Percentiles rank a stretch among this genome's conserved stretches.
Evolutionary conservation across 2,797 vertebrate genomes (phyloP).

Genomic region (Paramormyrops hopkinsi): DNA sequence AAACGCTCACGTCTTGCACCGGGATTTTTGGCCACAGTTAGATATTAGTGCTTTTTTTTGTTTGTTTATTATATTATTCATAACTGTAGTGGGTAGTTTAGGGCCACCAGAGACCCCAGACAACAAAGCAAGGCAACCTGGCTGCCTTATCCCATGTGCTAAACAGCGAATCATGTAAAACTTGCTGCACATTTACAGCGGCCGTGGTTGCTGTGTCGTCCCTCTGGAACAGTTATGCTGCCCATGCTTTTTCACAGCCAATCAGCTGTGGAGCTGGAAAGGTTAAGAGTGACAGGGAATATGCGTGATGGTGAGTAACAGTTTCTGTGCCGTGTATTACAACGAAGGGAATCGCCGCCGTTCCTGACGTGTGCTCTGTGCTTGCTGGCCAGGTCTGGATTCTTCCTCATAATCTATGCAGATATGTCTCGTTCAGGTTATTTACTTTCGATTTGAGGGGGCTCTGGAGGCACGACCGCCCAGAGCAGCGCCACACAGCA

Average conservation of each 20-base stretch:
- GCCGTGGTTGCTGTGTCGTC: background rate
- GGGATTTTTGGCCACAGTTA: background rate
- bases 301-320: background rate
- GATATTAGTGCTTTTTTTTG: background rate
- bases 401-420: conserved; percentile 37
- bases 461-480: conserved; percentile 30
- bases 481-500: conserved; percentile 30
- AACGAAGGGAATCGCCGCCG: conserved; percentile 27
- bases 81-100: background rate
- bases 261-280: background rate
- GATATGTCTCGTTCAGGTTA: conserved; percentile 39
- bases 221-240: background rate
- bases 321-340: conserved; percentile 12
- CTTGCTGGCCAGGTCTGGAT: conserved; percentile 32
- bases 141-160: background rate
- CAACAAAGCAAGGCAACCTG: background rate
- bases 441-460: conserved; percentile 30
- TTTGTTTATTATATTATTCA: conserved; percentile 1
- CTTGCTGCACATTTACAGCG: background rate
- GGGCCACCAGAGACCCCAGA: background rate
- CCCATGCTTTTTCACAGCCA: background rate
- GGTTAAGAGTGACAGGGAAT: conserved; percentile 16
- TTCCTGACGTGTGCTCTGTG: conserved; percentile 29
- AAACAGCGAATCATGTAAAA: background rate
- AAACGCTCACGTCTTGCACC: background rate